These are phyloP conservation scores for Drosophila athabasca DNA, from an alignment of 1,140 invertebrate genomes.

Conservation along the genomic window DNA sequence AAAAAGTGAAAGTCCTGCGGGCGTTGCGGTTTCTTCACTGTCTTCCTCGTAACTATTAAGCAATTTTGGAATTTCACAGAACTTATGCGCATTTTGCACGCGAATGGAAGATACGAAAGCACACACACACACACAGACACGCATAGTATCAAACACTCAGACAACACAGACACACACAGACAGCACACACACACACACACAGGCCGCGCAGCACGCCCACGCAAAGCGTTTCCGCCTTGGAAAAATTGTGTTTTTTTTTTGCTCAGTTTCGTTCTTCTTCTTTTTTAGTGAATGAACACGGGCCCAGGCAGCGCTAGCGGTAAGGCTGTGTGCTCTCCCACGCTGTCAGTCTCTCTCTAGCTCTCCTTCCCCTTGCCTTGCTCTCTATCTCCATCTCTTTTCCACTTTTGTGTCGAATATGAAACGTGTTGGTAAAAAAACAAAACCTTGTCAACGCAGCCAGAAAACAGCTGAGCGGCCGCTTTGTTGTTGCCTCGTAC, in stretches of 20 bases:
- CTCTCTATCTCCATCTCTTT: conserved; percentile 15
- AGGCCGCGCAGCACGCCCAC: conserved; percentile 13
- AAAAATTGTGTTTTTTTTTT: conserved; percentile 48
- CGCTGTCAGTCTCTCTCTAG: conserved; percentile 15
- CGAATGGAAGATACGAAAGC: conserved; percentile 46
- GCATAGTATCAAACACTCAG: too few species aligned
- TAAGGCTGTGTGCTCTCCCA: conserved; percentile 42
- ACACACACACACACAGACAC: conserved; percentile 7
- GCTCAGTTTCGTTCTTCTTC: conserved; percentile 2
- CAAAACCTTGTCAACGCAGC: conserved; percentile 76
- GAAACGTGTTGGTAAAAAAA: conserved; percentile 67
- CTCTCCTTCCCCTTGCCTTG: conserved; percentile 6
- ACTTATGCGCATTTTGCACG: conserved; percentile 68
- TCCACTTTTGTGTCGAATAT: conserved; percentile 23
- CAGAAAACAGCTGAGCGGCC: conserved; percentile 72
- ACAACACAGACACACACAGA: conserved; percentile 6
- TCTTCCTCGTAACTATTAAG: conserved; percentile 45
- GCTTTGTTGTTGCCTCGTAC: conserved; percentile 38
- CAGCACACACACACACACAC: conserved; percentile 1
- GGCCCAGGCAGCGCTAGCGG: conserved; percentile 37
- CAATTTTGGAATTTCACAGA: conserved; percentile 42
- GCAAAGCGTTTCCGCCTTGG: conserved; percentile 54
- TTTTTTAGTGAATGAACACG: conserved; percentile 65
- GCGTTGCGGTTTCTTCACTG: conserved; percentile 23
- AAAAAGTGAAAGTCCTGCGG: conserved; percentile 60